phyloP scores from a whole-genome alignment of 1,140 invertebrate species.

The Ylistrum balloti region DNA sequence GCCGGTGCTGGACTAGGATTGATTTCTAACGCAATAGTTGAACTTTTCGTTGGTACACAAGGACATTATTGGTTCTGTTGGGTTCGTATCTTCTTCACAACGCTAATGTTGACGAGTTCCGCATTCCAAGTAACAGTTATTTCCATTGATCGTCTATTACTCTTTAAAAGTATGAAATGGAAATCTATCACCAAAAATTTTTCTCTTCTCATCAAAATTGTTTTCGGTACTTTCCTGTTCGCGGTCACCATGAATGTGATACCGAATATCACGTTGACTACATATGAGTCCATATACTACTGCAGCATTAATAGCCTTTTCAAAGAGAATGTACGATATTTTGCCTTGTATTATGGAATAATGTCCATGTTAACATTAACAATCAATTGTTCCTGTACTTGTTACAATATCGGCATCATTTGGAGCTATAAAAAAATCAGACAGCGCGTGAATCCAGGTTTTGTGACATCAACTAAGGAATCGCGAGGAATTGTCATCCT shows the following conservation, averaged over 20 bases:
- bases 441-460: neutral
- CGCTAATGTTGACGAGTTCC: neutral
- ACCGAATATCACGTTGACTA: neutral
- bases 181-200: neutral
- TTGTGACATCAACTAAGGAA: neutral
- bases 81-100: neutral
- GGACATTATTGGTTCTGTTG: neutral
- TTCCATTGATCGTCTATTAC: neutral
- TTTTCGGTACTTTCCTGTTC: neutral
- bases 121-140: neutral
- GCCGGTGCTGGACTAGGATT: neutral
- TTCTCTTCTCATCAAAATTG: neutral
- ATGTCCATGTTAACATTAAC: neutral
- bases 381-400: neutral
- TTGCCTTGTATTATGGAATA: neutral
- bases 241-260: neutral
- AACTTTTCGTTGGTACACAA: neutral
- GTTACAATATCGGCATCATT: neutral
- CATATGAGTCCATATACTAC: neutral
- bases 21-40: neutral
- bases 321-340: neutral
- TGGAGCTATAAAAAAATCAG: neutral
- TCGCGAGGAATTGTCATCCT: neutral
- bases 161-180: neutral
- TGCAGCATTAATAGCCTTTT: neutral